phyloP scores from a whole-genome alignment of 1,140 invertebrate genomes.

The Tribolium madens region DNA sequence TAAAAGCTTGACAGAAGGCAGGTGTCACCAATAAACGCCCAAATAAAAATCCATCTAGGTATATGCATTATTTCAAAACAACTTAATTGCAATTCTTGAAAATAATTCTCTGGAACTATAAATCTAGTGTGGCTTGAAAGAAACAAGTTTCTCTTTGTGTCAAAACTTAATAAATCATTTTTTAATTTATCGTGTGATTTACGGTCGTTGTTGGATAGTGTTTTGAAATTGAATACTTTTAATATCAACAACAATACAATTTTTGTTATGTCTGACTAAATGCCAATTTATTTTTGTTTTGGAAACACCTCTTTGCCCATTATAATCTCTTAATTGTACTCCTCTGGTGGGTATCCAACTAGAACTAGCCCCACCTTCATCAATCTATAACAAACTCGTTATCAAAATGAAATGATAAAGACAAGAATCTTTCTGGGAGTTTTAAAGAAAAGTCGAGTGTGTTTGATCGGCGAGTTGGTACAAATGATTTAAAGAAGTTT shows the following conservation, averaged over 20 bases:
- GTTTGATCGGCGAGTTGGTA: neutral
- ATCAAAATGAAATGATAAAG: neutral
- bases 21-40: constrained; percentile 50
- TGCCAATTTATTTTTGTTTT: constrained; percentile 42
- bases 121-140: constrained; percentile 43
- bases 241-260: constrained; percentile 46
- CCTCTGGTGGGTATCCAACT: neutral
- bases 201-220: constrained; percentile 38
- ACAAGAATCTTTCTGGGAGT: neutral
- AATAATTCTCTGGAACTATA: constrained; percentile 48
- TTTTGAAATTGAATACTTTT: constrained; percentile 48
- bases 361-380: neutral
- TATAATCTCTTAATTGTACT: constrained; percentile 24
- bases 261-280: constrained; percentile 47
- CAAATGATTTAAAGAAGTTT: neutral
- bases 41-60: constrained; percentile 45
- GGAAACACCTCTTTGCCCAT: constrained; percentile 20
- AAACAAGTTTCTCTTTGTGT: constrained; percentile 49
- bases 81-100: constrained; percentile 53
- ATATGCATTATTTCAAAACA: constrained; percentile 51
- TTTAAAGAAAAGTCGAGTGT: neutral
- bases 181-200: constrained; percentile 46
- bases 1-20: constrained; percentile 49
- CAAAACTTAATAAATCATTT: constrained; percentile 51
- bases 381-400: neutral